Percentiles rank a stretch among this genome's conserved stretches.
phyloP scores from a whole-genome alignment of 2,797 vertebrate genomes.

The Lerista edwardsae region DNA sequence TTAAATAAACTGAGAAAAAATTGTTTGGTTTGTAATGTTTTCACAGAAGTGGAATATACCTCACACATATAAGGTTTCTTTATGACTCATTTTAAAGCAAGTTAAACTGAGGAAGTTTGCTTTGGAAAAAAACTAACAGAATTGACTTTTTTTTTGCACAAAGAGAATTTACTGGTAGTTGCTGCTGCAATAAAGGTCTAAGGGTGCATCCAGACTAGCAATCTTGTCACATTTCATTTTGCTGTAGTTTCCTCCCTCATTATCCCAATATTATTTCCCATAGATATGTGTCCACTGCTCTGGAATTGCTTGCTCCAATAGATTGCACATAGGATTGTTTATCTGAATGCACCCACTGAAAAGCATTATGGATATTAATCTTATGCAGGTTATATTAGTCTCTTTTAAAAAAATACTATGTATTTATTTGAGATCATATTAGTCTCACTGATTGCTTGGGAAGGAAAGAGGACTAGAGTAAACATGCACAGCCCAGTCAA shows the following conservation, averaged over 20 bases:
- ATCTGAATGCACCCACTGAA: not conserved
- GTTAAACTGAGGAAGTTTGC: slow-evolving; percentile 79
- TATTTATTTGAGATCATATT: slow-evolving; percentile 14
- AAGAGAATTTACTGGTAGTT: slow-evolving; percentile 59
- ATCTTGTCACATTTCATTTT: not conserved
- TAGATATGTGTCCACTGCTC: not conserved
- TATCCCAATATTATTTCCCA: not conserved
- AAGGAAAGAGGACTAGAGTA: not conserved
- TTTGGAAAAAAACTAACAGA: slow-evolving; percentile 69
- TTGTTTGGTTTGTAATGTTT: slow-evolving; percentile 83
- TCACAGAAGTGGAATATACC: slow-evolving; percentile 81
- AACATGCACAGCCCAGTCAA: slow-evolving; percentile 1
- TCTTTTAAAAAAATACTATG: too few species aligned
- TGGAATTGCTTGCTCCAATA: not conserved
- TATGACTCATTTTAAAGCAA: slow-evolving; percentile 82
- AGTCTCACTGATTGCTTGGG: slow-evolving; percentile 6
- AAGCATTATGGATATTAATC: too few species aligned
- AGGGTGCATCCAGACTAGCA: not conserved
- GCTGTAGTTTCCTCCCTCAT: not conserved
- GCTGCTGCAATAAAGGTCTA: slow-evolving; percentile 38
- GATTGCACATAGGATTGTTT: not conserved
- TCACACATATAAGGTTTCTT: slow-evolving; percentile 80
- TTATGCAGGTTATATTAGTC: too few species aligned
- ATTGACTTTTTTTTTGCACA: slow-evolving; percentile 51
- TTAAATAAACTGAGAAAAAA: slow-evolving; percentile 83